Base-by-base conservation (phyloP, 2,888 invertebrate genomes). In the Lordiphosa andalusiaca region DNA sequence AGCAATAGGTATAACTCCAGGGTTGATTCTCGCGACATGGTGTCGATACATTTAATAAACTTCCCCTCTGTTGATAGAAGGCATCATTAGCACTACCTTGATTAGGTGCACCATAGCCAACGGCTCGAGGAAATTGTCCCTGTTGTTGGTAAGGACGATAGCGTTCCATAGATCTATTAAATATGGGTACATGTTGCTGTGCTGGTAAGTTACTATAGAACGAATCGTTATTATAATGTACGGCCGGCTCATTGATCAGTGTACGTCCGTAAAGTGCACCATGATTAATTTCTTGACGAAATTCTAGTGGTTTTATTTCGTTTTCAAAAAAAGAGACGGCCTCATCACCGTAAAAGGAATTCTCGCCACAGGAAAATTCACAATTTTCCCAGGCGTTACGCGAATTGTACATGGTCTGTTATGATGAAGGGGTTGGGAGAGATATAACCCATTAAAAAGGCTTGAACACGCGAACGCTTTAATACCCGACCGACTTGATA, bases 1-100 rank as follows among this genome's bases (percentile, higher is more conserved):
- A 93, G 84, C 94, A 94, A 83, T 91, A 91, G 46, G 90, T 91
- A 84, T 94, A 94, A 76, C 93, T 91, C 93, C 93, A 94, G 48
- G 91, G 90, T 38, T 87, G 87, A 84, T 84, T 86, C 10, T 88
- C 88, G 53, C 89, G 89, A 69, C 93, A 93, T 0, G 93, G 93
- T 19, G 74, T 68, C 0, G 76, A 53, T 39, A 76, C 55, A 2
- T 64, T 64, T 5, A 68, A 49, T 21, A 67, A 30, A 12, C 48
- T 46, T 37, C 41, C 50, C 9, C 53, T 7, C 6, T 47, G 49
- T 6, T 33, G 38, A 13, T 59, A 66, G 16, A 52, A 57, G 6
- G 36, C 37, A 3, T 12, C 13, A 30, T 9, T 9, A 30, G 9
- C 9, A 9, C 3, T 9, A 9, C 9, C 30, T 10, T 9, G 30